These are phyloP conservation scores for Metopolophium dirhodum DNA, from an alignment of 1,140 invertebrate species.

Conservation along the genomic window DNA sequence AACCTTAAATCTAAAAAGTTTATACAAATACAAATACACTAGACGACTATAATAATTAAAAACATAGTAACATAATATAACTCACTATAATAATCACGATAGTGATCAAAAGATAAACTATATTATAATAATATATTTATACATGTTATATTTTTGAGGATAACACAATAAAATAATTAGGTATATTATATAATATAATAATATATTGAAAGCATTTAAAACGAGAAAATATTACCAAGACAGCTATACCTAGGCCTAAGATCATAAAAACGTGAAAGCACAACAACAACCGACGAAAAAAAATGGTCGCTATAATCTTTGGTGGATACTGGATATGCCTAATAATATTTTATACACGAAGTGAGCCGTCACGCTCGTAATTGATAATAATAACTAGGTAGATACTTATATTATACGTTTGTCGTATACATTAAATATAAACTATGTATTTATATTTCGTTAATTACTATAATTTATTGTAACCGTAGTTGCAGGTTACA, in stretches of 20 bases:
- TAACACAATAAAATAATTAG: not conserved
- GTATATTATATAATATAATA: not conserved
- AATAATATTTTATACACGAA: not conserved
- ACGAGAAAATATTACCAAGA: fast-evolving
- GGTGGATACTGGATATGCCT: not conserved
- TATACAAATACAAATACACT: not conserved
- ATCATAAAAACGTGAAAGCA: not conserved
- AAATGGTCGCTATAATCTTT: not conserved
- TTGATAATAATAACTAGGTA: not conserved
- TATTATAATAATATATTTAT: not conserved
- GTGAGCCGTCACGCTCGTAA: not conserved
- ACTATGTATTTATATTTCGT: not conserved
- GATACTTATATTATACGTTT: not conserved
- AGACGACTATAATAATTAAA: not conserved
- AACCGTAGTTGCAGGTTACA: not conserved
- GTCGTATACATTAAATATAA: not conserved
- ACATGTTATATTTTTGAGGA: too few relatives aligned
- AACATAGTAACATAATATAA: not conserved
- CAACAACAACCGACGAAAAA: not conserved
- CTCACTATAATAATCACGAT: not conserved
- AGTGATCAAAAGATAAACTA: not conserved
- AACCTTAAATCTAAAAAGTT: too few relatives aligned
- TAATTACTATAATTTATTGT: not conserved
- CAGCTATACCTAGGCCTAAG: not conserved
- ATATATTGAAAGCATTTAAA: not conserved